A percentile compares a stretch with the other conserved stretches of the same genome.
Evolutionary conservation across 2,888 invertebrate species (phyloP).

Genomic region (Scaptomyza flava): DNA sequence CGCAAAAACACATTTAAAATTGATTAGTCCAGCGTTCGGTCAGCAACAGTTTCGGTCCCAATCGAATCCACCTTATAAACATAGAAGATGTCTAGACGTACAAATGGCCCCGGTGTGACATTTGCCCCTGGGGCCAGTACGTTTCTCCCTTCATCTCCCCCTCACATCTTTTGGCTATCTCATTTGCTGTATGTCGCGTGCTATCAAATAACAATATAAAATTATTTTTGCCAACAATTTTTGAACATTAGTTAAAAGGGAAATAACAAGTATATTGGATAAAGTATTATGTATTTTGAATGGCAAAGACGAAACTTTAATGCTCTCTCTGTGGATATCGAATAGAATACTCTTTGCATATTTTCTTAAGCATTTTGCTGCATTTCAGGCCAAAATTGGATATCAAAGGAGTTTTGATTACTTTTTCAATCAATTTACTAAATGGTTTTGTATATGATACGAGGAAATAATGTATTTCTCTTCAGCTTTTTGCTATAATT

Average conservation of each 20-base stretch:
- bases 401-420: too few species aligned
- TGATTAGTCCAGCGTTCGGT: slow-evolving; percentile 66
- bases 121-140: slow-evolving; percentile 63
- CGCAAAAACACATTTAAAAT: slow-evolving; percentile 80
- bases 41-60: slow-evolving; percentile 20
- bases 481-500: too few species aligned
- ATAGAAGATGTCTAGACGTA: slow-evolving; percentile 73
- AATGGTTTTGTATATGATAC: too few species aligned
- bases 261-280: slow-evolving; percentile 40
- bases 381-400: too few species aligned
- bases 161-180: background rate
- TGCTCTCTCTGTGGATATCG: slow-evolving; percentile 12
- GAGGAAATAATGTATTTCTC: too few species aligned
- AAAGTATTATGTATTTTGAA: background rate
- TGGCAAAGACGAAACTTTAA: background rate
- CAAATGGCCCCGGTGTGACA: slow-evolving; percentile 68
- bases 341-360: too few species aligned
- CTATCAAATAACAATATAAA: slow-evolving; percentile 57
- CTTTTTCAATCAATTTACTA: too few species aligned
- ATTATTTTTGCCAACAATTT: slow-evolving; percentile 62
- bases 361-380: too few species aligned
- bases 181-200: slow-evolving; percentile 72
- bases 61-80: slow-evolving; percentile 39
- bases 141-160: background rate
- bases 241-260: slow-evolving; percentile 64